phyloP scores from a whole-genome alignment of 2,888 invertebrate species.

The Cryptocheilus praepositus region DNA sequence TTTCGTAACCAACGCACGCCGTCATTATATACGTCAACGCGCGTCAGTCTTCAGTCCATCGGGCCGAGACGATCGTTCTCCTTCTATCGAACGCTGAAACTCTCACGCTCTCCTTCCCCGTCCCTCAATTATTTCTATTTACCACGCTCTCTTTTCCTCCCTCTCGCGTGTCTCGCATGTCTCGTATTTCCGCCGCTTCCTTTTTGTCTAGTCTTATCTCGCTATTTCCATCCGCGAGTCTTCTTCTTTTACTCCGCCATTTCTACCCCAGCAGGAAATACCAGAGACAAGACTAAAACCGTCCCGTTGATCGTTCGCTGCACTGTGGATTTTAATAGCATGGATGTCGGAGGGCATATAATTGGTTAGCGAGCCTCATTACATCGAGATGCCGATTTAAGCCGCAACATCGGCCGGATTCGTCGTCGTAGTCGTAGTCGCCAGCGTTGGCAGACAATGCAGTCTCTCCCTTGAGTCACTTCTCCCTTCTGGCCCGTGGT shows the following conservation, averaged over 20 bases:
- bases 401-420: slow-evolving; percentile 20
- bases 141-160: background rate
- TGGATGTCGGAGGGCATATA: slow-evolving; percentile 20
- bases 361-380: slow-evolving; percentile 25
- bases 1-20: too few relatives aligned
- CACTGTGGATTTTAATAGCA: slow-evolving; percentile 26
- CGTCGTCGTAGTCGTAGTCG: too few relatives aligned
- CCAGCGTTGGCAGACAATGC: too few relatives aligned
- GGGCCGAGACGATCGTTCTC: slow-evolving; percentile 22
- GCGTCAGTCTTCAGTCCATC: background rate
- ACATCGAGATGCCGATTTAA: slow-evolving; percentile 33
- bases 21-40: too few relatives aligned
- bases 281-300: slow-evolving; percentile 33
- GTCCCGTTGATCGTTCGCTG: slow-evolving; percentile 21
- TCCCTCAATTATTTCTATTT: background rate
- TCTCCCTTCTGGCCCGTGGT: too few relatives aligned
- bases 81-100: slow-evolving; percentile 24
- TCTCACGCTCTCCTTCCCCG: slow-evolving; percentile 4
- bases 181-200: background rate
- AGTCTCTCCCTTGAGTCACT: too few relatives aligned
- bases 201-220: background rate
- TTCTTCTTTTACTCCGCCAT: slow-evolving; percentile 17
- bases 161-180: background rate
- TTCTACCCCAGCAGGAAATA: slow-evolving; percentile 18
- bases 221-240: slow-evolving; percentile 5